Conservation (phyloP, 1,140 invertebrate species). For the Chelonus insularis region DNA sequence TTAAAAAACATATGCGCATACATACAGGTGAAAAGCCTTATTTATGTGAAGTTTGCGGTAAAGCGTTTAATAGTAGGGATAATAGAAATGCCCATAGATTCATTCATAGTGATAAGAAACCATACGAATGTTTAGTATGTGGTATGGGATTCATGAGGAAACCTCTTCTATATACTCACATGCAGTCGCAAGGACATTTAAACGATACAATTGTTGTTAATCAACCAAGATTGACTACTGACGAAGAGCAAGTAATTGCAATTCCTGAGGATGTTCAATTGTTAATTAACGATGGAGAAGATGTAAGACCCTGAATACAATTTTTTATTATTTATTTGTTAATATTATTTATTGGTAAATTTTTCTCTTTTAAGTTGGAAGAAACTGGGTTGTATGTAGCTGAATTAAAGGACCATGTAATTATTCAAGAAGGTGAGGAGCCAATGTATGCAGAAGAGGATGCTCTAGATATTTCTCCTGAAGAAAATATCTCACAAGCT, state of each 20-base stretch:
- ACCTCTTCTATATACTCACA: slow-evolving; percentile 77
- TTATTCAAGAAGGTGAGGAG: slow-evolving; percentile 57
- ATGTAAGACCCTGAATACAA: slow-evolving; percentile 40
- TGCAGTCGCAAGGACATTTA: slow-evolving; percentile 71
- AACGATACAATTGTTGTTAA: slow-evolving; percentile 80
- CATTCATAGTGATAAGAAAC: slow-evolving; percentile 83
- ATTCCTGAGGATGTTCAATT: slow-evolving; percentile 52
- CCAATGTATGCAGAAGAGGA: slow-evolving; percentile 51
- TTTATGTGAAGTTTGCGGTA: slow-evolving; percentile 83
- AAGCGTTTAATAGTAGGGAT: slow-evolving; percentile 80
- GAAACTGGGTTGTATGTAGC: slow-evolving; percentile 63
- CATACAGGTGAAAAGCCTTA: slow-evolving; percentile 81
- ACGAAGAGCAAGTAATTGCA: slow-evolving; percentile 61
- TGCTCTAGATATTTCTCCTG: slow-evolving; percentile 49
- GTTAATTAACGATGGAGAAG: slow-evolving; percentile 49
- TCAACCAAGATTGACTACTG: slow-evolving; percentile 70
- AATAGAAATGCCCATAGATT: slow-evolving; percentile 84
- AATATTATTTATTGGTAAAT: slow-evolving; percentile 2
- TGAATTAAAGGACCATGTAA: slow-evolving; percentile 63
- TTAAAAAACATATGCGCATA: slow-evolving; percentile 78
- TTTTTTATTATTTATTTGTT: slow-evolving; percentile 1
- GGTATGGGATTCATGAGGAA: slow-evolving; percentile 83
- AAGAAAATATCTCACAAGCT: slow-evolving; percentile 45
- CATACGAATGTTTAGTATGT: slow-evolving; percentile 81
- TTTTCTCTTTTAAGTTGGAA: slow-evolving; percentile 36